Conservation (phyloP, 2,113 vertebrate species). For the human region DNA sequence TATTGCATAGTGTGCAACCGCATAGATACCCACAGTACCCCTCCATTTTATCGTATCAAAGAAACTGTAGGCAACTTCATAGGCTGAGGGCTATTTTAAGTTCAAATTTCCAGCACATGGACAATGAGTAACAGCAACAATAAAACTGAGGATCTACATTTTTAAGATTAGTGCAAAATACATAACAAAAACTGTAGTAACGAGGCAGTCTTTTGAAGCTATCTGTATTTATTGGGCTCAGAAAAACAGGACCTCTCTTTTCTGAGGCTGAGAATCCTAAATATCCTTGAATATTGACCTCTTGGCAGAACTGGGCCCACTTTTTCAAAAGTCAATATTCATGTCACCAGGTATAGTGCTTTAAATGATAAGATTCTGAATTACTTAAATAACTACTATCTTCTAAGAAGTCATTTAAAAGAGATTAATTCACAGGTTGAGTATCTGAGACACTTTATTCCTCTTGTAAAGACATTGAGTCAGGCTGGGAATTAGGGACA, state of each 20-base stretch:
- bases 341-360: background rate
- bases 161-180: conserved; percentile 14
- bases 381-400: background rate
- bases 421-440: background rate
- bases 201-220: background rate
- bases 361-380: background rate
- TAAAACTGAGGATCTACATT: background rate
- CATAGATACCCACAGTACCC: background rate
- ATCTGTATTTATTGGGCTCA: background rate
- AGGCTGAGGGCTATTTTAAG: background rate
- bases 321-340: background rate
- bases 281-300: background rate
- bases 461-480: background rate
- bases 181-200: background rate
- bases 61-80: background rate
- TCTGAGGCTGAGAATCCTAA: background rate
- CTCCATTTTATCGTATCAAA: background rate
- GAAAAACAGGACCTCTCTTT: background rate
- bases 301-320: too few relatives aligned
- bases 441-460: background rate
- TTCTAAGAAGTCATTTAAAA: background rate
- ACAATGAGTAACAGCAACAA: background rate
- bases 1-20: background rate
- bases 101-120: background rate
- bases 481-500: background rate